Conservation (phyloP, 2,113 vertebrate species). For the Lethenteron reissneri region DNA sequence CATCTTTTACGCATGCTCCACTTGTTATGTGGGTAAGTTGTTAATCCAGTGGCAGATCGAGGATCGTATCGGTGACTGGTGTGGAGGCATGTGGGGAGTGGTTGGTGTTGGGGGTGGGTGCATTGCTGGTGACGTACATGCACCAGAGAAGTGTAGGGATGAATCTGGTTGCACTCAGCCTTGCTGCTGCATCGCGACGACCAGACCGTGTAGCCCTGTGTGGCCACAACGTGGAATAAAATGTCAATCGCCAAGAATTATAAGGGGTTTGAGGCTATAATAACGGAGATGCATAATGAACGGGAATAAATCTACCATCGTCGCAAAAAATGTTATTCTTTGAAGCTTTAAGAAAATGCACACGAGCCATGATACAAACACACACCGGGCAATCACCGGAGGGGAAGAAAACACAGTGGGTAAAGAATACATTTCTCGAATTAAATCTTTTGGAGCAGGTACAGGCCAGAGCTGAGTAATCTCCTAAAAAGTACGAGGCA, state of each 20-base stretch:
- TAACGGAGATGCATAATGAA: not conserved
- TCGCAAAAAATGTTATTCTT: not conserved
- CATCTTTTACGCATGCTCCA: no score
- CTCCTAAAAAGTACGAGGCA: no score
- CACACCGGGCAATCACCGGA: no score
- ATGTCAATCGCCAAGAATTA: no score
- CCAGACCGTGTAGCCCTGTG: conserved; percentile 83
- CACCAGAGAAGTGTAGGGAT: conserved; percentile 74
- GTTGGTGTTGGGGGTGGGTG: not conserved
- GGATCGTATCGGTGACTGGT: conserved; percentile 1
- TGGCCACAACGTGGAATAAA: no score
- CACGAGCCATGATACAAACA: no score
- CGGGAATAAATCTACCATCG: not conserved
- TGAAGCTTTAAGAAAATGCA: not conserved
- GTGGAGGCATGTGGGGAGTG: conserved; percentile 5
- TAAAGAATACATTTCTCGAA: no score
- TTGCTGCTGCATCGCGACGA: conserved; percentile 92
- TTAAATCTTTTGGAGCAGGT: no score
- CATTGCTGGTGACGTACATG: conserved; percentile 37
- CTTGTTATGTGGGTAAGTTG: no score
- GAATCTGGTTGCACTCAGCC: conserved; percentile 74
- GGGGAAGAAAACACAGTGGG: no score
- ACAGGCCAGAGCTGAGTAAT: no score
- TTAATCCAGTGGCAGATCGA: no score
- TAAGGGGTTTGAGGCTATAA: not conserved